phyloP scores from a whole-genome alignment of 2,797 vertebrate species.

The Knipowitschia caucasica region DNA sequence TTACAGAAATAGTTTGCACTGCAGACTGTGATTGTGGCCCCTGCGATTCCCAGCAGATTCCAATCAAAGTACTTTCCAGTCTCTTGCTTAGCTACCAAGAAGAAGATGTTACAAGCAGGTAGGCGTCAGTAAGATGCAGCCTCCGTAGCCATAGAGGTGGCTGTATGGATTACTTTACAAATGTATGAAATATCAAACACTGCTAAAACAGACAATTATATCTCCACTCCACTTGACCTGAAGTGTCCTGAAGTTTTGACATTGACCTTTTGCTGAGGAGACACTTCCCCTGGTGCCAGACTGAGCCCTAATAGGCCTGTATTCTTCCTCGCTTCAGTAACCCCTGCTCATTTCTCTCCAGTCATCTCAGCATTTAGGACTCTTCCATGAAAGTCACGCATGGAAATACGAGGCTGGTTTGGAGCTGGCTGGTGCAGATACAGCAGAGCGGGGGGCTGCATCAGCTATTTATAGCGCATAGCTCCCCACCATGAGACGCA shows the following conservation, averaged over 20 bases:
- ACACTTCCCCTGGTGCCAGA: background rate
- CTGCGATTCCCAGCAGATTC: too few relatives aligned
- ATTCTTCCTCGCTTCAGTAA: constrained; percentile 4
- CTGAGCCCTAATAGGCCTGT: constrained; percentile 12
- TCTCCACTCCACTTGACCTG: background rate
- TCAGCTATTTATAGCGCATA: constrained; percentile 51
- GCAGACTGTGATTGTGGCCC: too few relatives aligned
- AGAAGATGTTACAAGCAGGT: too few relatives aligned
- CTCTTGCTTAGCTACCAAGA: too few relatives aligned
- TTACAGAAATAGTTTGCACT: too few relatives aligned
- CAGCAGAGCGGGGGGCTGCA: constrained; percentile 44
- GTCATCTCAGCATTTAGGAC: constrained; percentile 6
- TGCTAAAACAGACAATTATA: background rate
- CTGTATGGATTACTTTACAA: background rate
- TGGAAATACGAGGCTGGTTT: constrained; percentile 15
- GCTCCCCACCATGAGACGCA: constrained; percentile 30
- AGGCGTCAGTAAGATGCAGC: too few relatives aligned
- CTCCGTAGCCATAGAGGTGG: too few relatives aligned
- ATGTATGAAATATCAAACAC: background rate
- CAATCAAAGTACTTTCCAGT: too few relatives aligned
- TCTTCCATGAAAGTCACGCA: background rate
- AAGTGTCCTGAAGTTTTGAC: constrained; percentile 1
- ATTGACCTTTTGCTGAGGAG: constrained; percentile 22
- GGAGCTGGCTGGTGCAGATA: constrained; percentile 38
- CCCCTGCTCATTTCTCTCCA: constrained; percentile 4